Evolutionary conservation across 2,113 vertebrate genomes (phyloP).

Genomic region (Puntigrus tetrazona): DNA sequence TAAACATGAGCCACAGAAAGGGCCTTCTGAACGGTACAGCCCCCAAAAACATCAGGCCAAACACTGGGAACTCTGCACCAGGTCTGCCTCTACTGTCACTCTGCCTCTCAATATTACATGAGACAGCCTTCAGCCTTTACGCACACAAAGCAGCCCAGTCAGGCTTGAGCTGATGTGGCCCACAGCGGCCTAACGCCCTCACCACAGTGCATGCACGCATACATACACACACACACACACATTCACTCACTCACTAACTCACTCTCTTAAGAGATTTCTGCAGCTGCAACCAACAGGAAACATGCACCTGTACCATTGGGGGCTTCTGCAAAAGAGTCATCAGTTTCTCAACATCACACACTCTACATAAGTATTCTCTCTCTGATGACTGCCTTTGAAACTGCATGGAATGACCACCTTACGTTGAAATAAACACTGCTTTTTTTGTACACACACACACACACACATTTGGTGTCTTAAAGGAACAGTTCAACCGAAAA

Average conservation of each 20-base stretch:
- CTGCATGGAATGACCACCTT: not conserved
- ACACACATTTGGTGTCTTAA: not conserved
- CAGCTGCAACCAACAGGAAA: conserved; percentile 54
- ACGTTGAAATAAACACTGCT: not conserved
- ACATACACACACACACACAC: conserved; percentile 38
- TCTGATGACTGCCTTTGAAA: conserved; percentile 1
- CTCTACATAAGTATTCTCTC: conserved; percentile 10
- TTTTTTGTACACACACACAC: not conserved
- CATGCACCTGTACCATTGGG: conserved; percentile 47
- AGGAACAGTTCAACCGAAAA: not conserved
- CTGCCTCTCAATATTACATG: conserved; percentile 60
- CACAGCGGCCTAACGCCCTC: conserved; percentile 50
- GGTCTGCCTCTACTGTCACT: conserved; percentile 35
- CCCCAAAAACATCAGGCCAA: conserved; percentile 5
- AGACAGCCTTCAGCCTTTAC: conserved; percentile 44
- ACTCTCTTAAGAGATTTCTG: conserved; percentile 48
- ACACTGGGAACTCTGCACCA: conserved; percentile 20
- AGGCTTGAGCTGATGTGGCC: conserved; percentile 56
- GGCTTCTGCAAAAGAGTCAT: conserved; percentile 43
- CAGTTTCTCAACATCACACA: conserved; percentile 35
- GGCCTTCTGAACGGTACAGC: not conserved
- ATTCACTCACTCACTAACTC: conserved; percentile 30
- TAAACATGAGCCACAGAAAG: not conserved
- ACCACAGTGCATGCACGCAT: conserved; percentile 44
- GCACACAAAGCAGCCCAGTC: conserved; percentile 42